Conservation (phyloP, 2,888 invertebrate species). For the Tetropium fuscum region DNA sequence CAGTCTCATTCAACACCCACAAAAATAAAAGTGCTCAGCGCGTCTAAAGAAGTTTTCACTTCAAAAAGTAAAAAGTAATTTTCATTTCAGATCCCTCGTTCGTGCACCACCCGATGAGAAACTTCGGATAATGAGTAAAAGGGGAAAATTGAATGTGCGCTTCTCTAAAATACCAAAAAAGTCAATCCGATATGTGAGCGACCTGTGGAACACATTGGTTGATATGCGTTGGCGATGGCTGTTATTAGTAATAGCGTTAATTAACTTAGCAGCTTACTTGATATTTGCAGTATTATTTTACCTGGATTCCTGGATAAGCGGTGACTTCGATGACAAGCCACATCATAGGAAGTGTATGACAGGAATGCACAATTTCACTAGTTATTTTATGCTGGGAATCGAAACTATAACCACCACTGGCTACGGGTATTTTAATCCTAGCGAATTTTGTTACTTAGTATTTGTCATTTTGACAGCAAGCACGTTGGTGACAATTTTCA, state of each 20-base stretch:
- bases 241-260: slow-evolving; percentile 39
- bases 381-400: slow-evolving; percentile 51
- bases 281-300: slow-evolving; percentile 46
- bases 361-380: slow-evolving; percentile 44
- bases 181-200: slow-evolving; percentile 44
- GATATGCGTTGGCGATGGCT: slow-evolving; percentile 52
- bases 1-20: no score
- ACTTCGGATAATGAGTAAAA: slow-evolving; percentile 63
- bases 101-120: slow-evolving; percentile 5
- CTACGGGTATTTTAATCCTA: slow-evolving; percentile 50
- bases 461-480: slow-evolving; percentile 44
- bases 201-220: slow-evolving; percentile 49
- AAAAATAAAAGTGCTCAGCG: no score
- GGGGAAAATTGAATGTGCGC: slow-evolving; percentile 62
- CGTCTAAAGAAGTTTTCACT: no score
- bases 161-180: slow-evolving; percentile 45
- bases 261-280: slow-evolving; percentile 47
- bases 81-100: background rate
- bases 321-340: slow-evolving; percentile 40
- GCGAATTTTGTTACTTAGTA: slow-evolving; percentile 45
- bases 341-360: slow-evolving; percentile 38
- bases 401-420: slow-evolving; percentile 54
- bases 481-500: slow-evolving; percentile 46
- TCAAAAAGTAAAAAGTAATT: no score
- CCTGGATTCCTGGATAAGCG: slow-evolving; percentile 47